phyloP scores from a whole-genome alignment of 1,140 invertebrate genomes.

The Bombus waltoni region DNA sequence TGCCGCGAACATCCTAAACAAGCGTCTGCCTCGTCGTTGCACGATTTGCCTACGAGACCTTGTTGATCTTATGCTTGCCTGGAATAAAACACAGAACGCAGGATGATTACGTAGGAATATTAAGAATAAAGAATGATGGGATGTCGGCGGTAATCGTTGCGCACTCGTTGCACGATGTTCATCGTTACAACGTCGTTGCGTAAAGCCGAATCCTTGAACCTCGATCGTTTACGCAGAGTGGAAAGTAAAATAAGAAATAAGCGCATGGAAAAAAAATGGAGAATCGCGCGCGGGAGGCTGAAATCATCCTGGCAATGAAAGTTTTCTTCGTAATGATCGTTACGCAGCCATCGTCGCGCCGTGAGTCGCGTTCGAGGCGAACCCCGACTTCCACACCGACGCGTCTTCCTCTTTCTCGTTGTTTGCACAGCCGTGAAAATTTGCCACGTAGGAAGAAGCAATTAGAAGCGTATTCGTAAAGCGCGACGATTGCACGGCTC shows the following conservation, averaged over 20 bases:
- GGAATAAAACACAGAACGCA: background rate
- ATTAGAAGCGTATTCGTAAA: constrained; percentile 40
- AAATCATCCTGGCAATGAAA: background rate
- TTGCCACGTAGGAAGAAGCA: constrained; percentile 17
- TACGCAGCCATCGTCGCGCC: background rate
- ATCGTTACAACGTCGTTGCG: background rate
- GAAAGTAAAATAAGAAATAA: background rate
- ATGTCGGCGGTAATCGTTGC: no score
- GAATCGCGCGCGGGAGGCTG: background rate
- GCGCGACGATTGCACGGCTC: constrained; percentile 27
- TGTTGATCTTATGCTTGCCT: background rate
- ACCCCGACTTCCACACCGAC: background rate
- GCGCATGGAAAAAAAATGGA: background rate
- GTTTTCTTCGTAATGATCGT: background rate
- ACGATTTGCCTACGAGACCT: background rate
- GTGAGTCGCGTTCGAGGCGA: background rate
- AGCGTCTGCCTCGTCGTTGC: background rate
- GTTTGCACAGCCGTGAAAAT: constrained; percentile 21
- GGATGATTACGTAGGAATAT: no score
- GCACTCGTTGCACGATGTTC: no score
- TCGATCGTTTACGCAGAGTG: no score
- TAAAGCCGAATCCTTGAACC: background rate
- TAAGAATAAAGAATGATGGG: no score
- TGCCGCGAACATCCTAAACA: background rate
- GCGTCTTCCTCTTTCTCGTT: background rate